Conservation (phyloP, 2,888 invertebrate genomes). For the Thelaira solivaga region DNA sequence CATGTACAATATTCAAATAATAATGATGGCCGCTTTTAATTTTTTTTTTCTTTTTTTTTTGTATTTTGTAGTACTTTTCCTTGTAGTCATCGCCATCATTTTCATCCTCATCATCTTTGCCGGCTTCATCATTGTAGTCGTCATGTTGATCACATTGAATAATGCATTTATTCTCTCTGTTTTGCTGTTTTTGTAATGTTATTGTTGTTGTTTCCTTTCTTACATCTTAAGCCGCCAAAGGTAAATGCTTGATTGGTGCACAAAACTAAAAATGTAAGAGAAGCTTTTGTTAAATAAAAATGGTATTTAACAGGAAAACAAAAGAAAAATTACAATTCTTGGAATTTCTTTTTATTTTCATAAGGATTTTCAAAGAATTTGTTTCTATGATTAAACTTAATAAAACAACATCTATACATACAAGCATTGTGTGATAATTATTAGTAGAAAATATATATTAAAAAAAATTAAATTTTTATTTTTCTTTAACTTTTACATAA, state of each 20-base stretch:
- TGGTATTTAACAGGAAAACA: constrained; percentile 35
- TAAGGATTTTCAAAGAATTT: constrained; percentile 25
- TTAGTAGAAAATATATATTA: not conserved
- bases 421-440: too few relatives aligned
- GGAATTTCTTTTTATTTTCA: constrained; percentile 49
- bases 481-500: too few relatives aligned
- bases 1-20: constrained; percentile 56
- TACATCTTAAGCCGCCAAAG: constrained; percentile 60
- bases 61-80: constrained; percentile 31
- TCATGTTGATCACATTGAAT: constrained; percentile 63
- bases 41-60: not conserved
- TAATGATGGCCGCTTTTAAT: constrained; percentile 55
- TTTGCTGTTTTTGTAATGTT: not conserved
- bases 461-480: too few relatives aligned
- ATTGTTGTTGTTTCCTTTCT: constrained; percentile 34
- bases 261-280: not conserved
- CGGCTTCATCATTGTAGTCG: constrained; percentile 60
- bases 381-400: constrained; percentile 31
- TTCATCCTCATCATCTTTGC: constrained; percentile 59
- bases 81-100: constrained; percentile 60
- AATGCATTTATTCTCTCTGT: constrained; percentile 57
- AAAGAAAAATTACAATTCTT: constrained; percentile 55
- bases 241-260: constrained; percentile 53
- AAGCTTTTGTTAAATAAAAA: constrained; percentile 54
- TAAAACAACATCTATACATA: not conserved